Evolutionary conservation across 2,888 invertebrate genomes (phyloP).

Genomic region (Thereva unica): DNA sequence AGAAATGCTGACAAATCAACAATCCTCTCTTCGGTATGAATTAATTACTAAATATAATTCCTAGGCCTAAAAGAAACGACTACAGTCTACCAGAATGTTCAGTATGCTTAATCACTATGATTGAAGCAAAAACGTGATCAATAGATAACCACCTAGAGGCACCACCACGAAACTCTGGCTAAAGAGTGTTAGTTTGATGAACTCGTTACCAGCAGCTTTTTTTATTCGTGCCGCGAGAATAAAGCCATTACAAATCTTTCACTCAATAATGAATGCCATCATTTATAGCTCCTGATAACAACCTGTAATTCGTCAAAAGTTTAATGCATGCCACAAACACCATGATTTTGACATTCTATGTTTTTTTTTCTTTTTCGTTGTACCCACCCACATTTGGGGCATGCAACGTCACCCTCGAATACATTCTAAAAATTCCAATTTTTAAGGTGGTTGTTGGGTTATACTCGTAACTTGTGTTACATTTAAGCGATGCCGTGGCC

Average conservation of each 20-base stretch:
- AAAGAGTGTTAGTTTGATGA: constrained; percentile 39
- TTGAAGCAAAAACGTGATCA: no score
- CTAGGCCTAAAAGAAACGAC: no score
- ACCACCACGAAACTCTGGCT: background rate
- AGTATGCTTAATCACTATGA: no score
- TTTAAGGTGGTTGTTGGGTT: constrained; percentile 21
- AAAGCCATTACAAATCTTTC: constrained; percentile 40
- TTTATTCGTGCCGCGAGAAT: constrained; percentile 38
- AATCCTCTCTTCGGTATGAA: no score
- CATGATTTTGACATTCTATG: constrained; percentile 27
- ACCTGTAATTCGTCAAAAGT: constrained; percentile 39
- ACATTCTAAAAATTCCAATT: constrained; percentile 15
- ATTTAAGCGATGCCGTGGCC: constrained; percentile 16
- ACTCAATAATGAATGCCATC: constrained; percentile 41
- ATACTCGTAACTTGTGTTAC: constrained; percentile 18
- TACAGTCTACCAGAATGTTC: no score
- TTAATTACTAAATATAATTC: no score
- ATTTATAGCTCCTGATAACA: constrained; percentile 40
- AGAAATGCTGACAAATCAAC: no score
- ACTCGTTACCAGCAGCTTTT: constrained; percentile 35
- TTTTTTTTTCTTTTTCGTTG: constrained; percentile 5
- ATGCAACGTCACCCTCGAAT: constrained; percentile 20
- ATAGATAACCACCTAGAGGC: no score
- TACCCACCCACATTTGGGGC: background rate
- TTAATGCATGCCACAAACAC: constrained; percentile 32